Conservation (phyloP, 1,140 invertebrate species). For the Manduca sexta region DNA sequence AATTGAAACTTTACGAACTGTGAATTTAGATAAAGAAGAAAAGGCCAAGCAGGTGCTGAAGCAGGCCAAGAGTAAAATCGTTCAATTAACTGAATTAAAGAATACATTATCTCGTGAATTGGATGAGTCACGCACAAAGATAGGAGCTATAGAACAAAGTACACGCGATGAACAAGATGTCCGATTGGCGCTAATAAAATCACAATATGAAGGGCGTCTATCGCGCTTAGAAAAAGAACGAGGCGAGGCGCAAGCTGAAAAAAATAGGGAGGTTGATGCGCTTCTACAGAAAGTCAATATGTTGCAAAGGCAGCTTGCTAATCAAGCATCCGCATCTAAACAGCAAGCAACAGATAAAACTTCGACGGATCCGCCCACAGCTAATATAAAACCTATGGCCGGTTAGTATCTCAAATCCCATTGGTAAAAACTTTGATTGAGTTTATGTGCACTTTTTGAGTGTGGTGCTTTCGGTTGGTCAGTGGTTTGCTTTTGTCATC, state of each 20-base stretch:
- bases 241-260: conserved; percentile 77
- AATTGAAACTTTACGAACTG: conserved; percentile 79
- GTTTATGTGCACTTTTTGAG: too few species aligned
- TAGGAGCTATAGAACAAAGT: conserved; percentile 68
- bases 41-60: conserved; percentile 82
- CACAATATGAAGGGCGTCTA: conserved; percentile 83
- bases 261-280: conserved; percentile 82
- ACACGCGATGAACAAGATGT: conserved; percentile 76
- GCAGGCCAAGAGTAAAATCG: conserved; percentile 81
- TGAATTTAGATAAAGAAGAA: conserved; percentile 80
- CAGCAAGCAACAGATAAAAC: conserved; percentile 80
- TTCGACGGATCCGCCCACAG: conserved; percentile 86
- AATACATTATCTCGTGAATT: conserved; percentile 76
- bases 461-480: too few species aligned
- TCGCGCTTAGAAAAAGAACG: conserved; percentile 84
- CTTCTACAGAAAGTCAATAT: conserved; percentile 81
- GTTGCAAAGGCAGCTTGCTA: conserved; percentile 85
- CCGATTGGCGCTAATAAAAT: conserved; percentile 77
- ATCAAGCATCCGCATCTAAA: conserved; percentile 78
- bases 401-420: conserved; percentile 73
- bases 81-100: conserved; percentile 79
- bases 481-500: too few species aligned
- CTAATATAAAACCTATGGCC: conserved; percentile 96
- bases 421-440: too few species aligned
- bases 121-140: conserved; percentile 75